phyloP scores from a whole-genome alignment of 2,888 invertebrate species.

The Apoda limacodes region DNA sequence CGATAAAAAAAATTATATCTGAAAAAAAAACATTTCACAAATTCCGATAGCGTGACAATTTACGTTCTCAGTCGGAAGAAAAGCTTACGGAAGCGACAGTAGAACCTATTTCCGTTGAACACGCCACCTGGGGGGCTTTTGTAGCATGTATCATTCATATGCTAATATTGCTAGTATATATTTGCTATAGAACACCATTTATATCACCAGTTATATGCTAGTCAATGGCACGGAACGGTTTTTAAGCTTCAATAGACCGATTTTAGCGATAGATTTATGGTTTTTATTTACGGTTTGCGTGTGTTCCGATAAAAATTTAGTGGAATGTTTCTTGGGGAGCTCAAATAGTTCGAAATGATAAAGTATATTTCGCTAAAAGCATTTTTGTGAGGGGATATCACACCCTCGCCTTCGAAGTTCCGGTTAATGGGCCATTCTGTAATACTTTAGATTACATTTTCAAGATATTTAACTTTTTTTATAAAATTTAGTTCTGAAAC shows the following conservation, averaged over 20 bases:
- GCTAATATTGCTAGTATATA: slow-evolving; percentile 47
- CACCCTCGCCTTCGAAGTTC: too few relatives aligned
- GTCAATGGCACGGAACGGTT: slow-evolving; percentile 26
- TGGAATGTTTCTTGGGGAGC: too few relatives aligned
- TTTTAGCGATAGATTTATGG: slow-evolving; percentile 24
- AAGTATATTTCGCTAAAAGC: too few relatives aligned
- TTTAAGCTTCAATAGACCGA: slow-evolving; percentile 22
- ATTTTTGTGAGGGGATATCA: too few relatives aligned
- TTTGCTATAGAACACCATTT: slow-evolving; percentile 23
- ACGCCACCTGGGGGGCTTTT: slow-evolving; percentile 50
- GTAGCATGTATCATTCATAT: slow-evolving; percentile 57
- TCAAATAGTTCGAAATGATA: too few relatives aligned
- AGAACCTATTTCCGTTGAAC: slow-evolving; percentile 49
- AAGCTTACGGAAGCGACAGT: slow-evolving; percentile 25
- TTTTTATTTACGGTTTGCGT: slow-evolving; percentile 2
- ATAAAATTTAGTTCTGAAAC: too few relatives aligned
- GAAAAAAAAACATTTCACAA: too few relatives aligned
- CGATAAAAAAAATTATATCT: too few relatives aligned
- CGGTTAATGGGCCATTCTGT: too few relatives aligned
- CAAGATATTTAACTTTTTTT: too few relatives aligned
- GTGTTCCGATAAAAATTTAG: slow-evolving; percentile 3
- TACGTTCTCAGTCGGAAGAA: slow-evolving; percentile 21
- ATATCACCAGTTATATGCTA: slow-evolving; percentile 18
- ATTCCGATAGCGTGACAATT: slow-evolving; percentile 17
- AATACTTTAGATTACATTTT: too few relatives aligned